Percentiles rank a stretch among this genome's conserved stretches.
phyloP scores from a whole-genome alignment of 2,888 invertebrate genomes.

The Tetanocera ferruginea region DNA sequence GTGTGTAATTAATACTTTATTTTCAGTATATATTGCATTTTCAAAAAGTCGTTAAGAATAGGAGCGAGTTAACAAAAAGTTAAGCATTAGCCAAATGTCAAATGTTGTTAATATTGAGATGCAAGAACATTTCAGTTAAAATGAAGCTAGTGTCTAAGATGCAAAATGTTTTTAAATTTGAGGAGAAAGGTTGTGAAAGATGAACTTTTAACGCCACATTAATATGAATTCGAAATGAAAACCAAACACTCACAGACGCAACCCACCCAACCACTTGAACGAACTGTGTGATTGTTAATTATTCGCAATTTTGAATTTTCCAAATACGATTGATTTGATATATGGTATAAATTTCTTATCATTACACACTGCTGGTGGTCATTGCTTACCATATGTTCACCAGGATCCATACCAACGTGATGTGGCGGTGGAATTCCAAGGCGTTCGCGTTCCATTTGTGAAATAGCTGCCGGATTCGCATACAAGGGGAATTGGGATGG shows the following conservation, averaged over 20 bases:
- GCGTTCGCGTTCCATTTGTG: conserved; percentile 90
- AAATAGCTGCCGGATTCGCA: conserved; percentile 81
- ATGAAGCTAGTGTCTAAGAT: conserved; percentile 48
- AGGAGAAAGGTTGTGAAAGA: conserved; percentile 14
- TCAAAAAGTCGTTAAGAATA: conserved; percentile 1
- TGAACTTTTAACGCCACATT: conserved; percentile 19
- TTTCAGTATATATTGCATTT: conserved; percentile 16
- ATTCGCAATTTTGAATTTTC: conserved; percentile 63
- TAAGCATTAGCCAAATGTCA: conserved; percentile 3
- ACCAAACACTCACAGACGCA: neutral
- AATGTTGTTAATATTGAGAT: conserved; percentile 23
- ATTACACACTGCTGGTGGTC: too few species aligned
- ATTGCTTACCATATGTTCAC: conserved; percentile 87
- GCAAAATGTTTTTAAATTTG: conserved; percentile 6
- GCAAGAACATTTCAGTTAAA: conserved; percentile 41
- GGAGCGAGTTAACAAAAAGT: conserved; percentile 9
- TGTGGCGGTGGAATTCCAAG: conserved; percentile 81
- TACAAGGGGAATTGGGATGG: conserved; percentile 78
- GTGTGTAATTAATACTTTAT: conserved; percentile 24
- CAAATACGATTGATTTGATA: conserved; percentile 67
- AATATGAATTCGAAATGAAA: conserved; percentile 2
- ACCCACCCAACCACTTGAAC: conserved; percentile 14
- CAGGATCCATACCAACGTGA: conserved; percentile 77
- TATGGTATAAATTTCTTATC: neutral
- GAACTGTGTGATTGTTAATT: conserved; percentile 43